These are phyloP conservation scores for Hypsibius dujardini DNA, from an alignment of 1,140 invertebrate species.

Conservation along the genomic window DNA sequence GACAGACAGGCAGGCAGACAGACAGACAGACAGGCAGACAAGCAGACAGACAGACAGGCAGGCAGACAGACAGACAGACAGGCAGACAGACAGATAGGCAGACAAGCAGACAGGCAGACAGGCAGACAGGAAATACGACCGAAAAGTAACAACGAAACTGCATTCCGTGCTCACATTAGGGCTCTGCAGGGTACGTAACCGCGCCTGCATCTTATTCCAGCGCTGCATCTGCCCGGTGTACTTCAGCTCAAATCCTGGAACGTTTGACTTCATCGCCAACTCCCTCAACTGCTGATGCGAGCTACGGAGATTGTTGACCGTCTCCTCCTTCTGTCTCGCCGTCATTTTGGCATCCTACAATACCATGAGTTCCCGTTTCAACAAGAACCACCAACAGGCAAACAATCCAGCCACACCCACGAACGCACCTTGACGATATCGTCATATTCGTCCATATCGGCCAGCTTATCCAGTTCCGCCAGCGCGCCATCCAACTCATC, in stretches of 20 bases:
- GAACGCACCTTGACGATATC: neutral
- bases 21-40: no score
- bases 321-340: neutral
- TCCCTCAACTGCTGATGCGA: neutral
- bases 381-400: neutral
- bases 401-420: neutral
- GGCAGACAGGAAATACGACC: neutral
- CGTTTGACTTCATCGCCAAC: neutral
- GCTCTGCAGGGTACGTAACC: neutral
- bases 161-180: neutral
- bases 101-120: no score
- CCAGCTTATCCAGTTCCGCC: neutral
- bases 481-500: neutral
- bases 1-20: no score
- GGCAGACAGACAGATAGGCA: no score
- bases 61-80: no score
- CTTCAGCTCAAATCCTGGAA: slow-evolving; percentile 5
- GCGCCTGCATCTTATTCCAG: neutral
- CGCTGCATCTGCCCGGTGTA: neutral
- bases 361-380: no score
- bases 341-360: neutral
- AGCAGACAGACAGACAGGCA: no score
- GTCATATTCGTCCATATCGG: neutral
- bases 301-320: neutral
- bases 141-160: neutral